A percentile compares a stretch with the other conserved stretches of the same genome.
Conservation (phyloP, 2,888 invertebrate genomes). For the Dichetophora obliterata region DNA sequence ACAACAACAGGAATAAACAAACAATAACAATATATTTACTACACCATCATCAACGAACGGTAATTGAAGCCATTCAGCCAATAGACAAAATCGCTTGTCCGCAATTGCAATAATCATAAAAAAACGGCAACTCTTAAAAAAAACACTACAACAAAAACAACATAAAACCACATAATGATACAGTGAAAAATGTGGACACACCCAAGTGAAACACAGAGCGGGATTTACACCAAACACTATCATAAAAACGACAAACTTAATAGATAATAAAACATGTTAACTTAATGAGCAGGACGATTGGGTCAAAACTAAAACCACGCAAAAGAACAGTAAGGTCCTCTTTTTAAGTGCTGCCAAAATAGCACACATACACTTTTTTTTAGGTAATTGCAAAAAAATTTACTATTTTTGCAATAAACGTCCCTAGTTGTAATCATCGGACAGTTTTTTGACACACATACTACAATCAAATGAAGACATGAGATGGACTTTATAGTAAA, state of each 20-base stretch:
- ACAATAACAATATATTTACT: background rate
- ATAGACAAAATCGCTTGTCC: constrained; percentile 46
- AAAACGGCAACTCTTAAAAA: constrained; percentile 39
- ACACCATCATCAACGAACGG: constrained; percentile 19
- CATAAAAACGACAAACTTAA: constrained; percentile 8
- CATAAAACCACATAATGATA: background rate
- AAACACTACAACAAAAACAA: background rate
- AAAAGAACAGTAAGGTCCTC: background rate
- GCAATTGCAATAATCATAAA: constrained; percentile 48
- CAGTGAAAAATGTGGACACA: background rate
- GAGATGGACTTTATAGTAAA: too few species aligned
- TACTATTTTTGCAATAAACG: too few species aligned
- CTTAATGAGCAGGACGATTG: constrained; percentile 2
- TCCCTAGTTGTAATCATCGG: too few species aligned
- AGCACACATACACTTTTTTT: too few species aligned
- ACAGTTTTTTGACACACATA: too few species aligned
- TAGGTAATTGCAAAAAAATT: too few species aligned
- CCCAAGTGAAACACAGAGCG: background rate
- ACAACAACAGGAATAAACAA: constrained; percentile 13
- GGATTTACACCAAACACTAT: background rate
- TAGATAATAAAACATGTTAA: constrained; percentile 29
- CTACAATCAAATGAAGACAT: too few species aligned
- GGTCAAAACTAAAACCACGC: background rate
- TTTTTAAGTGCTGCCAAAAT: too few species aligned
- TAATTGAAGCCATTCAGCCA: constrained; percentile 43